phyloP scores from a whole-genome alignment of 2,113 vertebrate species.

The Clarias magur region DNA sequence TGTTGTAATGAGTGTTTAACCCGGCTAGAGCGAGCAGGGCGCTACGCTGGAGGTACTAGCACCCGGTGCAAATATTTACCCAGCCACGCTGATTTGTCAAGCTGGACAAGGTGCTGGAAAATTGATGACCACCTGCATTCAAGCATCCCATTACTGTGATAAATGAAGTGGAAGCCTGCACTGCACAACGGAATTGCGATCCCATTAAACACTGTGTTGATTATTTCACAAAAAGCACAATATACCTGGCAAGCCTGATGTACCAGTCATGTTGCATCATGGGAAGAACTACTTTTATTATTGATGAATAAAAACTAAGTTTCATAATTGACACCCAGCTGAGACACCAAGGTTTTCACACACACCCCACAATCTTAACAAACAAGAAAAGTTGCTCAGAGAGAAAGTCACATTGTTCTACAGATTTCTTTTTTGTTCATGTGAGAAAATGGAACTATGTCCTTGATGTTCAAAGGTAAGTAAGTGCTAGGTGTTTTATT shows the following conservation, averaged over 20 bases:
- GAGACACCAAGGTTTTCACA: background rate
- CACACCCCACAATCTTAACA: background rate
- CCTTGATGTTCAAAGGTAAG: conserved; percentile 20
- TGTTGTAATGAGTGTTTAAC: conserved; percentile 43
- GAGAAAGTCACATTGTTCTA: background rate
- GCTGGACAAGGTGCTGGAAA: conserved; percentile 42
- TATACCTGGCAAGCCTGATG: background rate
- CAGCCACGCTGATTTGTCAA: conserved; percentile 46
- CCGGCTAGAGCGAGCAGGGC: conserved; percentile 26
- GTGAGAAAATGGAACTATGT: background rate
- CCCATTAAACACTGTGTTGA: background rate
- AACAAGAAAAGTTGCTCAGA: background rate
- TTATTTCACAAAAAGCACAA: background rate
- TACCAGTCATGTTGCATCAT: background rate
- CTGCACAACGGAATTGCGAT: background rate
- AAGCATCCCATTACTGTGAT: conserved; percentile 35
- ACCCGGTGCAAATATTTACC: conserved; percentile 54
- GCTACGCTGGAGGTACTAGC: conserved; percentile 47
- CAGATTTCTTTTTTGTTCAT: background rate
- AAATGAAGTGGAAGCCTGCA: conserved; percentile 26
- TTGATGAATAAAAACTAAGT: background rate
- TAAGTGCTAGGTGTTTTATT: conserved; percentile 42
- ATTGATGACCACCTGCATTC: conserved; percentile 40
- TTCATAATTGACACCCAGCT: background rate
- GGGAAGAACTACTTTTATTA: background rate